phyloP scores from a whole-genome alignment of 2,888 invertebrate genomes.

The Homarus gammarus region DNA sequence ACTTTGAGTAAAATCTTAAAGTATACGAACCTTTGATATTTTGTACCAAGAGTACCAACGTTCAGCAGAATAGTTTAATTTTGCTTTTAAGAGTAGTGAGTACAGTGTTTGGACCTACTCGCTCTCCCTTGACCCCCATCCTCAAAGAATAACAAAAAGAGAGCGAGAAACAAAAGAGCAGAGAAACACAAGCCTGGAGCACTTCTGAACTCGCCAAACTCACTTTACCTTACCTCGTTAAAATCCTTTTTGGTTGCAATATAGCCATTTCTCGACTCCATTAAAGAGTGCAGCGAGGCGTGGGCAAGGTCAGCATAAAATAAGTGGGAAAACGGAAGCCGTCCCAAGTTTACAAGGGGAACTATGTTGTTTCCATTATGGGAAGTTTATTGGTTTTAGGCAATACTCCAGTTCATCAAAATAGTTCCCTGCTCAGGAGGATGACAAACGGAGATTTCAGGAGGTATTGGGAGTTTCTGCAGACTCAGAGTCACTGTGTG shows the following conservation, averaged over 20 bases:
- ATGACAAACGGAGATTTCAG: no score
- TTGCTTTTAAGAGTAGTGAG: no score
- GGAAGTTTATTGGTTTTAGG: neutral
- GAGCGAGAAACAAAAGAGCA: no score
- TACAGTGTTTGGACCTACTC: no score
- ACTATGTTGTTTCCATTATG: constrained; percentile 41
- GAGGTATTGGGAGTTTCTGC: no score
- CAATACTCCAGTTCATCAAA: constrained; percentile 26
- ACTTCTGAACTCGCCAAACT: neutral
- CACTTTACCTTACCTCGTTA: neutral
- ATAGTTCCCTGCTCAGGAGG: constrained; percentile 34
- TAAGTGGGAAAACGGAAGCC: constrained; percentile 37
- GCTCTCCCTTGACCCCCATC: no score
- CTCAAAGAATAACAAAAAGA: no score
- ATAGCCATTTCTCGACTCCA: constrained; percentile 26
- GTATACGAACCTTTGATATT: no score
- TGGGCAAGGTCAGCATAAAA: constrained; percentile 46
- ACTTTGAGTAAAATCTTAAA: no score
- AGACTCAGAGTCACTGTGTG: no score
- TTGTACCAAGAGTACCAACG: no score
- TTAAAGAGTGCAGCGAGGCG: constrained; percentile 44
- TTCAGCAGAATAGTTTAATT: no score
- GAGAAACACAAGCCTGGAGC: neutral
- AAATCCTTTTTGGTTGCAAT: constrained; percentile 4
- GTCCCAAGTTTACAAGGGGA: constrained; percentile 14